Conservation (phyloP, 2,113 vertebrate species). For the Tylochromis polylepis region DNA sequence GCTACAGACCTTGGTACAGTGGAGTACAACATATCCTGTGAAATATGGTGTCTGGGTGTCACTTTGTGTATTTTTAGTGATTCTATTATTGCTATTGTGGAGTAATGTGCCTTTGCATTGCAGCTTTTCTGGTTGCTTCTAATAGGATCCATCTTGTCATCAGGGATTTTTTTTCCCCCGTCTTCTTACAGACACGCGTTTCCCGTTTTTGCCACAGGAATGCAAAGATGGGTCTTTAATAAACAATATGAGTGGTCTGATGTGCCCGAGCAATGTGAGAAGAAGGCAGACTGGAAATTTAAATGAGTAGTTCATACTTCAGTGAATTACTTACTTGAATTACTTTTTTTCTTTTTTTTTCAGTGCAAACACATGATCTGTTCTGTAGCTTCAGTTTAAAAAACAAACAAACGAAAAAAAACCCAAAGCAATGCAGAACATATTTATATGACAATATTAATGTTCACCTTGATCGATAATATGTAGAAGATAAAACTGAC, state of each 20-base stretch:
- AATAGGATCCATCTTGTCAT: neutral
- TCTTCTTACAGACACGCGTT: slow-evolving; percentile 68
- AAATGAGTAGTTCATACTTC: neutral
- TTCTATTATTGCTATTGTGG: neutral
- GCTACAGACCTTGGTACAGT: slow-evolving; percentile 13
- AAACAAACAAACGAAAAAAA: fast-evolving
- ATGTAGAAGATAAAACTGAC: neutral
- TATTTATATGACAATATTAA: neutral
- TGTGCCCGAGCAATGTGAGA: slow-evolving; percentile 83
- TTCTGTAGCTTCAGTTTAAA: neutral
- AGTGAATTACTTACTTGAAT: neutral
- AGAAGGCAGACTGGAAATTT: neutral
- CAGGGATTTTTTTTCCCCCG: neutral
- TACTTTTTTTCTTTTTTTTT: neutral
- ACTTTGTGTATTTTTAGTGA: slow-evolving; percentile 74
- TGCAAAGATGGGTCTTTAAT: slow-evolving; percentile 90
- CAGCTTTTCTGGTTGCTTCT: neutral
- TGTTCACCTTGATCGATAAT: neutral
- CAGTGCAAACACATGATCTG: neutral
- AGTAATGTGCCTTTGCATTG: neutral
- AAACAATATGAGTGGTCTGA: slow-evolving; percentile 92
- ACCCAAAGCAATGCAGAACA: neutral
- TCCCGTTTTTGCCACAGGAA: slow-evolving; percentile 91
- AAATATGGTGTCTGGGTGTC: slow-evolving; percentile 12
- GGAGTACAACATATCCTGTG: neutral